Evolutionary conservation across 37 sponge, comb jelly and placozoan genomes (phyloP), one percentile per base, ranked within the genome.

Genomic region (Dysidea cf. avara): DNA sequence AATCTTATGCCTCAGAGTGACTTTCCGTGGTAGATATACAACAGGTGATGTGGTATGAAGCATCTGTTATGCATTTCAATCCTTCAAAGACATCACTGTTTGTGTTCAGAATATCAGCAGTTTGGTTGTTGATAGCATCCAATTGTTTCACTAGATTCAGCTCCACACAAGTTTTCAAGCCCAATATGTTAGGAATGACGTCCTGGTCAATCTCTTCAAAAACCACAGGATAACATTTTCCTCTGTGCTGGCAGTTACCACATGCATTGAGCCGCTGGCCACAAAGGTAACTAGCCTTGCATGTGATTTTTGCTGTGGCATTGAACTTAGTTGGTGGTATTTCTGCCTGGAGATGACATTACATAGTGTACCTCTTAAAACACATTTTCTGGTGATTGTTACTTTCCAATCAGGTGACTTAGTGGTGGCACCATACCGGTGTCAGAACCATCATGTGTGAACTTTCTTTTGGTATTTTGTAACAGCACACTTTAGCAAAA

Each of bases 321-420:
- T 49, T 43, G 39, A 28, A 33, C 50, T 46, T 17, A 74, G 50
- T 29, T 24, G 34, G 14, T 61, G 20, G 68, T 77, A 66, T 1
- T n/a, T 52, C 21, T 43, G 29, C 26, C 3, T 62, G 7, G 75
- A 76, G 34, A 76, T 63, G 17, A 76, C 77, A 65, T 76, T 76
- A 39, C 77, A 76, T 38, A 58, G 62, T 2, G 77, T 66, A 7
- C 80, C 80, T 69, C 24, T 79, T 66, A 34, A 66, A 64, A n/a
- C n/a, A n/a, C 14, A 11, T 6, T 7, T 50, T 50, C 17, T 50
- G 53, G 53, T 14, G 17, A 50, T 50, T 14, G 17, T 50, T 14
- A 50, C 53, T 18, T 50, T 50, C 53, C 53, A 50, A 50, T 50
- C 53, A 50, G n/a, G n/a, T n/a, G n/a, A n/a, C n/a, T n/a, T n/a